These are phyloP conservation scores for Callinectes sapidus DNA, from an alignment of 2,888 invertebrate genomes.

Conservation along the genomic window DNA sequence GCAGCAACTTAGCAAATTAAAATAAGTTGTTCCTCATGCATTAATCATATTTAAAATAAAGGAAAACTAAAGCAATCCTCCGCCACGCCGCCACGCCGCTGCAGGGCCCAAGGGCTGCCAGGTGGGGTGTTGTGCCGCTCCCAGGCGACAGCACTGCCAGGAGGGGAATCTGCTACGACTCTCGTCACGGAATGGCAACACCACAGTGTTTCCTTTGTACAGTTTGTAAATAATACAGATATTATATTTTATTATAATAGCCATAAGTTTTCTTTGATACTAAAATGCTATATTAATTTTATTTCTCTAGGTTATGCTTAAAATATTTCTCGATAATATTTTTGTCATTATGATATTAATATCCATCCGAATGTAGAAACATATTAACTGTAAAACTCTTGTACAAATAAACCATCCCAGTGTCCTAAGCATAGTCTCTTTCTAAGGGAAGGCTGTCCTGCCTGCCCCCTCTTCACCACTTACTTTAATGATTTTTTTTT, in stretches of 20 bases:
- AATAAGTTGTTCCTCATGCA: neutral
- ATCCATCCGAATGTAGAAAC: neutral
- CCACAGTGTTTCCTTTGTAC: slow-evolving; percentile 3
- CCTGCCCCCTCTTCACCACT: no score
- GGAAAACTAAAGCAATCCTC: neutral
- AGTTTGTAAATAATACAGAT: slow-evolving; percentile 30
- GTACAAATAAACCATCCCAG: neutral
- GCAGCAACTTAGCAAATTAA: no score
- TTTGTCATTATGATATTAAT: neutral
- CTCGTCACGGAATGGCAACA: neutral
- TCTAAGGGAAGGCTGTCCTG: no score
- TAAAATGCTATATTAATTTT: neutral
- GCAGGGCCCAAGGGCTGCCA: neutral
- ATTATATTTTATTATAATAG: slow-evolving; percentile 1
- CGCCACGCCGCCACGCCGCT: neutral
- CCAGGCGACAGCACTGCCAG: neutral
- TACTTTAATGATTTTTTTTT: no score
- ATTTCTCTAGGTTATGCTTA: slow-evolving; percentile 3
- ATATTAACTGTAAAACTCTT: neutral
- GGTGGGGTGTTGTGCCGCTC: neutral
- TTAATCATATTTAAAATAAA: neutral
- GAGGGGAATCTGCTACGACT: neutral
- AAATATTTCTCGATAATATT: neutral
- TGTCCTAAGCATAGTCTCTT: neutral
- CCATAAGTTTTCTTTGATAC: neutral